phyloP scores from a whole-genome alignment of 2,113 vertebrate species.

The Scalopus aquaticus region DNA sequence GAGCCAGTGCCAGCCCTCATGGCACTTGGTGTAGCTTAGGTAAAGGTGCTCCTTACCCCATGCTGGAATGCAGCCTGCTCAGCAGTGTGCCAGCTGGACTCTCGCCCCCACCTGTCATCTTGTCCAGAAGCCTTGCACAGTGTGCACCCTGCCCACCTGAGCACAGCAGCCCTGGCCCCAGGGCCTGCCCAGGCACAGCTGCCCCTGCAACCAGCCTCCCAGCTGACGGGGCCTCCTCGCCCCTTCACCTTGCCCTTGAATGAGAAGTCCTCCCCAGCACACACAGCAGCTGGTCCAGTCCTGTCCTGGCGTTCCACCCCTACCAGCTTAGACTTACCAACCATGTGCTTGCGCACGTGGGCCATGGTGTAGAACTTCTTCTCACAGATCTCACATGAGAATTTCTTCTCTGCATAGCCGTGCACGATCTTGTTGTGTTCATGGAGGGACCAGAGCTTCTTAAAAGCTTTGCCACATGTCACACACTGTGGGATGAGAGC shows the following conservation, averaged over 20 bases:
- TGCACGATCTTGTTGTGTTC: conserved; percentile 98
- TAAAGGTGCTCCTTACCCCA: background rate
- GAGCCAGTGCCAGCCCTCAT: background rate
- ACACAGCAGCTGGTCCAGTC: background rate
- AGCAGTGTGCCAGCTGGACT: background rate
- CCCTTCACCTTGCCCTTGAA: background rate
- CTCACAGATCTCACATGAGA: conserved; percentile 97
- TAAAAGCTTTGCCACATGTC: conserved; percentile 96
- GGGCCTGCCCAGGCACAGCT: background rate
- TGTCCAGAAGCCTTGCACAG: background rate
- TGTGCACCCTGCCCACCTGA: background rate
- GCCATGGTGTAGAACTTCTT: conserved; percentile 99
- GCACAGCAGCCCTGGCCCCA: background rate
- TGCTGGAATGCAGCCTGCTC: background rate
- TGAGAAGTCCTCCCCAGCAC: background rate
- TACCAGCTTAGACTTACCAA: conserved; percentile 89
- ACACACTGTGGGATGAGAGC: conserved; percentile 87
- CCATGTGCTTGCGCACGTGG: conserved; percentile 98
- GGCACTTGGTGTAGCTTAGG: background rate
- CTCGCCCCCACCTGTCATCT: background rate
- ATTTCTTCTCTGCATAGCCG: conserved; percentile 95
- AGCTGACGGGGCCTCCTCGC: background rate
- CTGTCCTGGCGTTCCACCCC: background rate
- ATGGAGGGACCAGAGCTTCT: conserved; percentile 96
- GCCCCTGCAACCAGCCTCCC: background rate